Evolutionary conservation across 2,797 vertebrate genomes (phyloP), one percentile per base, ranked within the genome.

Genomic region (Eospalax fontanierii): DNA sequence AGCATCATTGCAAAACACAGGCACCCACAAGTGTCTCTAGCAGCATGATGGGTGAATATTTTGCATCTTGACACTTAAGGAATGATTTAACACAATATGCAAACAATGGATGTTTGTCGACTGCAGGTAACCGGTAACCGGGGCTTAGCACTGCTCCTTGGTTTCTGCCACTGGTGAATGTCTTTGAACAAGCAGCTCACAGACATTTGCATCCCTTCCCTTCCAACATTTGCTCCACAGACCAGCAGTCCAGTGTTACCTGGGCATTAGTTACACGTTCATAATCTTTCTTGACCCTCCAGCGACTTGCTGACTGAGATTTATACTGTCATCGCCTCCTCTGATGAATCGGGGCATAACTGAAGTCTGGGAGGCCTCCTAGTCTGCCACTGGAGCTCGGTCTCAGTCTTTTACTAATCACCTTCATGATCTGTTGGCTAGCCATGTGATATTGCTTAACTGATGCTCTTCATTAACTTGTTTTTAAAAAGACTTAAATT

Each of bases 201-300:
- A n/a, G 35, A 30, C 21, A 54, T 30, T 54, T 38, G 18, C 43
- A 68, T 12, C 28, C 38, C 33, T 6, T 2, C 18, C 57, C 11
- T 85, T 85, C 28, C 21, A 79, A 43, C 15, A 10, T 6, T n/a
- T 70, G 61, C 19, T 22, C 24, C 57, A 73, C 63, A 76, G 24
- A 35, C 1, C 11, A 71, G 43, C 0, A 61, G 21, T 26, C 0
- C 21, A 12, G 21, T 1, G 4, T 1, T 18, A 6, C 5, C 19
- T 11, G n/a, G 24, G 61, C 71, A 15, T 38, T 50, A 15, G 12
- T 50, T 21, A 46, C 8, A 63, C 83, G 33, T 4, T 18, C 7
- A 57, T 15, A 35, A 22, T 40, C 21, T 10, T 0, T 40, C 21
- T 10, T 0, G 0, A 33, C 43, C 68, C 26, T 9, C 22, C 2